Conservation (phyloP, 2,888 invertebrate species). For the Germaria angustata region DNA sequence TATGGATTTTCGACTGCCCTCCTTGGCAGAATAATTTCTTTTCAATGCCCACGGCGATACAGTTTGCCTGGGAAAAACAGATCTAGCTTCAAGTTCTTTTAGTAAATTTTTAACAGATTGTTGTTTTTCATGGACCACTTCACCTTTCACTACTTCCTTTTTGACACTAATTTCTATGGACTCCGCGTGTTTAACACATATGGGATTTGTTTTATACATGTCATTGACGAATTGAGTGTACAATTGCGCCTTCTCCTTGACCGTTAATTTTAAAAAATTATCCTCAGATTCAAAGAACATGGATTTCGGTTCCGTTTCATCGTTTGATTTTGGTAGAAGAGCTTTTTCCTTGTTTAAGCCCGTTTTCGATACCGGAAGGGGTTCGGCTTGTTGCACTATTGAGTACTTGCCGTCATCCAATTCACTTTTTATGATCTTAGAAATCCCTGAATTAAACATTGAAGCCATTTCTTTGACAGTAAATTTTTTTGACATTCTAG, state of each 20-base stretch:
- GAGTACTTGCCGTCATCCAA: neutral
- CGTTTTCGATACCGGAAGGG: neutral
- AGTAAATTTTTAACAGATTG: conserved; percentile 73
- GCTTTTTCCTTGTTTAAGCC: conserved; percentile 45
- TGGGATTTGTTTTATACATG: conserved; percentile 72
- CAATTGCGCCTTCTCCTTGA: conserved; percentile 75
- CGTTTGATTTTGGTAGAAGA: conserved; percentile 55
- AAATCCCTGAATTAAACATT: conserved; percentile 74
- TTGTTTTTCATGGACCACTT: conserved; percentile 72
- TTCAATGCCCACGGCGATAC: conserved; percentile 23
- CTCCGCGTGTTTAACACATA: conserved; percentile 71
- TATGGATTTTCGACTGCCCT: conserved; percentile 4
- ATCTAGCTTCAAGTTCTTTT: conserved; percentile 72
- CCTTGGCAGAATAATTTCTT: neutral
- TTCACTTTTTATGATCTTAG: conserved; percentile 70
- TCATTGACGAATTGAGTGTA: conserved; percentile 76
- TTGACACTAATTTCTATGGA: conserved; percentile 69
- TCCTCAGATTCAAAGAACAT: conserved; percentile 74
- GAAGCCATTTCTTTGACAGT: conserved; percentile 76
- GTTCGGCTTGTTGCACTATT: neutral
- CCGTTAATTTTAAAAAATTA: conserved; percentile 74
- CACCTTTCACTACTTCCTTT: conserved; percentile 70
- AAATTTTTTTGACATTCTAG: conserved; percentile 64
- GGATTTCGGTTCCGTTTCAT: conserved; percentile 4
- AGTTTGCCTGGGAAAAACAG: conserved; percentile 17